These are phyloP conservation scores for Cyclina sinensis DNA, from an alignment of 1,140 invertebrate species.

Conservation along the genomic window DNA sequence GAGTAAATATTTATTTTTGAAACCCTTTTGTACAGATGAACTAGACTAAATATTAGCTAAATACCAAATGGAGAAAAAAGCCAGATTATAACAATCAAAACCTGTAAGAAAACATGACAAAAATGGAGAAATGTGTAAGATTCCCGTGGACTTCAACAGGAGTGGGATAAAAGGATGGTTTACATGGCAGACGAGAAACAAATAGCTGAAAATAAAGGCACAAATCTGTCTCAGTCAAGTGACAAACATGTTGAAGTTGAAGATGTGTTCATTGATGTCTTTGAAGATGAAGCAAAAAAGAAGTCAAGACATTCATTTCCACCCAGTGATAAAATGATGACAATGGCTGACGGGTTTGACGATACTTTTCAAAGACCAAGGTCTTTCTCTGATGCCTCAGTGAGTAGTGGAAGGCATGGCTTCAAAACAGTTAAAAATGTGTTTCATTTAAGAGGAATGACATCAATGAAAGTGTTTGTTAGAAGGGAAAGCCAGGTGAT, in stretches of 20 bases:
- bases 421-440: slow-evolving; percentile 19
- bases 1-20: slow-evolving; percentile 52
- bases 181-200: neutral
- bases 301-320: slow-evolving; percentile 25
- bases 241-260: neutral
- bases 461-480: slow-evolving; percentile 64
- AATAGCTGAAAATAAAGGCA: slow-evolving; percentile 15
- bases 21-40: slow-evolving; percentile 29
- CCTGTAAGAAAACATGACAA: neutral
- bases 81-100: neutral
- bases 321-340: slow-evolving; percentile 53
- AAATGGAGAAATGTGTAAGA: neutral
- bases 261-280: neutral
- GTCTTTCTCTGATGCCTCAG: slow-evolving; percentile 59
- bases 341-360: neutral
- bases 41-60: slow-evolving; percentile 26
- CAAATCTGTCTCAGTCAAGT: slow-evolving; percentile 35
- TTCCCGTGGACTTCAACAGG: neutral
- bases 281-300: slow-evolving; percentile 2
- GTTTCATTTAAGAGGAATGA: neutral
- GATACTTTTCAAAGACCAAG: slow-evolving; percentile 40
- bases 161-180: slow-evolving; percentile 46
- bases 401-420: slow-evolving; percentile 38
- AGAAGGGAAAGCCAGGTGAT: slow-evolving; percentile 38
- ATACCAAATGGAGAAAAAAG: slow-evolving; percentile 1